Conservation (phyloP, 1,140 invertebrate species). For the Trialeurodes vaporariorum region DNA sequence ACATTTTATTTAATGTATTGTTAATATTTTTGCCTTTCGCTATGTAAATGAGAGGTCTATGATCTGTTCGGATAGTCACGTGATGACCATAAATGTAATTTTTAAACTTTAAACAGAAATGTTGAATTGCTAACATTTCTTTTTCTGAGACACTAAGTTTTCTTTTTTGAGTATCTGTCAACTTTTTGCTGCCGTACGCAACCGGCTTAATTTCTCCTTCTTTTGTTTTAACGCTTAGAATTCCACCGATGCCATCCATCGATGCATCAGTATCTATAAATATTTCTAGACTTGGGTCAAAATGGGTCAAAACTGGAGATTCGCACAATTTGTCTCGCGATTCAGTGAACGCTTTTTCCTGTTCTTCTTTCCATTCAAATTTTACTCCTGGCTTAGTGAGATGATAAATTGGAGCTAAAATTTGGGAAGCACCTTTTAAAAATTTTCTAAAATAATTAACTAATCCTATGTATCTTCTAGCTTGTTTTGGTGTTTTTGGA, state of each 20-base stretch:
- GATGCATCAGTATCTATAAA: slow-evolving; percentile 29
- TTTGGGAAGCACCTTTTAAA: slow-evolving; percentile 32
- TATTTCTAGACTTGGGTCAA: slow-evolving; percentile 25
- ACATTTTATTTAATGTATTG: neutral
- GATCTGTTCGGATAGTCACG: neutral
- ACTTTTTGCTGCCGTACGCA: neutral
- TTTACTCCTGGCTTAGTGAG: slow-evolving; percentile 17
- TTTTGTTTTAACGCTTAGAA: slow-evolving; percentile 31
- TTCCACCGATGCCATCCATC: slow-evolving; percentile 29
- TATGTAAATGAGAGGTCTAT: neutral
- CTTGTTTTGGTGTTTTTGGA: slow-evolving; percentile 30
- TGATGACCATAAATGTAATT: neutral
- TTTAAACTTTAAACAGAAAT: neutral
- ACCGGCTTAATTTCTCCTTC: slow-evolving; percentile 22
- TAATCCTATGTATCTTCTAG: slow-evolving; percentile 29
- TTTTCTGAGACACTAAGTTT: neutral
- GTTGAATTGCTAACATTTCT: neutral
- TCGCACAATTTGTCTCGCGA: slow-evolving; percentile 7
- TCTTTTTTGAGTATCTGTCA: neutral
- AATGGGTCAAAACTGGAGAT: slow-evolving; percentile 13
- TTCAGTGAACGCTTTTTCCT: slow-evolving; percentile 4
- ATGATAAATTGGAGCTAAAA: slow-evolving; percentile 23
- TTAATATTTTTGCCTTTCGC: neutral
- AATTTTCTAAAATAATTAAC: slow-evolving; percentile 32
- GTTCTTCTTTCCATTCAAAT: slow-evolving; percentile 13